Evolutionary conservation across 2,113 vertebrate genomes (phyloP).

Genomic region (Turnix velox): DNA sequence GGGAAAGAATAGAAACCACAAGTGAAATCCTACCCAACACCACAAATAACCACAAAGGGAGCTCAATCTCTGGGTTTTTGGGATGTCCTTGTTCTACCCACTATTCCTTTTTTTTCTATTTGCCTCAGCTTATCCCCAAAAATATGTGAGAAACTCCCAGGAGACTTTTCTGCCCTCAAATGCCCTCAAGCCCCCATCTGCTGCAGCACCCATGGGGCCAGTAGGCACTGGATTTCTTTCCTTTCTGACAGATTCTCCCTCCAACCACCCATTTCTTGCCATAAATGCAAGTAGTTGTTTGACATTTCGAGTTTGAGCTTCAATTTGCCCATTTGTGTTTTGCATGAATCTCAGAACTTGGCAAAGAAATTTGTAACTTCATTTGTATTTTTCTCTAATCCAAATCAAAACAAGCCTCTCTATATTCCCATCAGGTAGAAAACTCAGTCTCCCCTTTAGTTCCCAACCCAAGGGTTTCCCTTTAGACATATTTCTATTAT

Average conservation of each 20-base stretch:
- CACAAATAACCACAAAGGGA: slow-evolving; percentile 48
- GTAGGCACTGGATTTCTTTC: neutral
- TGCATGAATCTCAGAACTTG: neutral
- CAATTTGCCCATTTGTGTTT: neutral
- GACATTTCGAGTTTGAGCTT: neutral
- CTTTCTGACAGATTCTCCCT: neutral
- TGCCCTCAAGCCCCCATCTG: neutral
- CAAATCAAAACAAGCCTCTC: neutral
- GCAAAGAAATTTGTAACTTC: neutral
- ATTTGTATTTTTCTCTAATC: neutral
- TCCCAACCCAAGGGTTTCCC: neutral
- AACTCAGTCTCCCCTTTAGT: neutral
- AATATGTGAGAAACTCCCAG: neutral
- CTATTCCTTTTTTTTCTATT: neutral
- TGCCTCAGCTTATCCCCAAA: neutral
- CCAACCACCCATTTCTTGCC: neutral
- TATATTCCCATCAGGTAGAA: neutral
- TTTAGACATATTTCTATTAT: neutral
- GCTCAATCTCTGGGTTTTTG: neutral
- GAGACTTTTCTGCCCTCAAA: neutral
- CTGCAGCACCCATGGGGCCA: neutral
- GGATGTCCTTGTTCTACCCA: neutral
- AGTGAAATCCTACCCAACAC: slow-evolving; percentile 19
- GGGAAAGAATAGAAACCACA: slow-evolving; percentile 41
- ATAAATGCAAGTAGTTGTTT: neutral